Base-by-base conservation (phyloP, 2,888 invertebrate species). In the Ichneumoninae sp. region DNA sequence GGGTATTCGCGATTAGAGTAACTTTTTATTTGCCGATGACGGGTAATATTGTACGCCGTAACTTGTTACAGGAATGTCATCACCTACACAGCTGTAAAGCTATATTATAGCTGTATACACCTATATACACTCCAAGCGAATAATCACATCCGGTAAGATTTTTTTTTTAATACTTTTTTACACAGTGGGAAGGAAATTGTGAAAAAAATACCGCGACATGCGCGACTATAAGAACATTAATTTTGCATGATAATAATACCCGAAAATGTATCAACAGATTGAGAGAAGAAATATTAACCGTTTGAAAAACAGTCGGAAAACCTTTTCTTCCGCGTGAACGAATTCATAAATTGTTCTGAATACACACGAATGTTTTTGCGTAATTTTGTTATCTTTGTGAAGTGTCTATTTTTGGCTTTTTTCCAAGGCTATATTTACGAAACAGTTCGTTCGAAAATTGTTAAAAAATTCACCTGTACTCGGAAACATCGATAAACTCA, bases 11-110 rank as follows among this genome's bases (percentile, higher is more conserved):
- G 63, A 63, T 30, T 30, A 16, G 13, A 30, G 63, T 63, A 7
- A 10, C 63, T 63, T 26, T 63, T 63, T 63, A 33, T 63, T 63
- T 33, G 63, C 16, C 16, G 33, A 63, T 33, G 30, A 33, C 63
- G 33, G 16, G 30, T 30, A 63, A 63, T 63, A 26, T 13, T 4
- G 26, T 26, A 26, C 7, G 63, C 26, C 26, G 30, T 33, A 63
- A 33, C 3, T 16, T 47, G 44, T 47, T 4, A 47, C 13, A 47
- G 1, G 0, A 5, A n/a, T 54, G 19, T 54, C 19, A 22, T 54
- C 52, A 6, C 8, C 19, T 6, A 50, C 16, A 1, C 5, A 16
- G 16, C 50, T 16, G 5, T 50, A 4, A 50, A 50, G 50, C 33
- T 33, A 6, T 6, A 6, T 40, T 10, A 10, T 40, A 40, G 10